Conservation (phyloP, 2,888 invertebrate genomes). For the Amphipyra tragopoginis region DNA sequence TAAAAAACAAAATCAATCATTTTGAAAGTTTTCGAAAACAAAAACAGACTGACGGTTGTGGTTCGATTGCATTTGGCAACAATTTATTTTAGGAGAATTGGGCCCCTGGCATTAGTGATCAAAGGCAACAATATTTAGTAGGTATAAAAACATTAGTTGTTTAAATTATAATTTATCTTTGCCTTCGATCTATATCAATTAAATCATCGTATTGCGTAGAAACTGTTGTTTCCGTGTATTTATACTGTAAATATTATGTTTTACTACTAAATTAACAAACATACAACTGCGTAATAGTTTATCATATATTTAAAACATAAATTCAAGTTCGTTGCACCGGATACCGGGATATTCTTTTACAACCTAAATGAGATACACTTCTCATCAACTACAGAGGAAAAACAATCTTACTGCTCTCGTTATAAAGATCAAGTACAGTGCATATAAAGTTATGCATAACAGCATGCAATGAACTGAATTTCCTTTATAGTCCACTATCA, state of each 20-base stretch:
- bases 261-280: background rate
- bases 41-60: no score
- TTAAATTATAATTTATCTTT: no score
- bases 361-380: constrained; percentile 29
- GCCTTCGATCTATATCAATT: background rate
- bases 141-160: no score
- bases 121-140: no score
- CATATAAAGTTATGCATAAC: constrained; percentile 20
- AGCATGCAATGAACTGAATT: constrained; percentile 71
- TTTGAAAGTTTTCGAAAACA: no score
- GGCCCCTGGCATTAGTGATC: no score
- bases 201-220: background rate
- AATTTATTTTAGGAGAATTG: no score
- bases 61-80: no score
- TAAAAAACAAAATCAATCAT: no score
- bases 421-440: constrained; percentile 29
- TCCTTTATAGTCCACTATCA: constrained; percentile 64
- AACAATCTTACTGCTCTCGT: background rate
- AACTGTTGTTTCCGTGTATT: constrained; percentile 12
- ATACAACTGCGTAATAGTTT: constrained; percentile 32
- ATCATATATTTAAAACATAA: constrained; percentile 30
- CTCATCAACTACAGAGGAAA: constrained; percentile 11
- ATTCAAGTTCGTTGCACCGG: constrained; percentile 55
- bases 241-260: background rate
- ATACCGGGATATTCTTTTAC: constrained; percentile 54